phyloP scores from a whole-genome alignment of 2,888 invertebrate species.

The Holacanthella duospinosa region DNA sequence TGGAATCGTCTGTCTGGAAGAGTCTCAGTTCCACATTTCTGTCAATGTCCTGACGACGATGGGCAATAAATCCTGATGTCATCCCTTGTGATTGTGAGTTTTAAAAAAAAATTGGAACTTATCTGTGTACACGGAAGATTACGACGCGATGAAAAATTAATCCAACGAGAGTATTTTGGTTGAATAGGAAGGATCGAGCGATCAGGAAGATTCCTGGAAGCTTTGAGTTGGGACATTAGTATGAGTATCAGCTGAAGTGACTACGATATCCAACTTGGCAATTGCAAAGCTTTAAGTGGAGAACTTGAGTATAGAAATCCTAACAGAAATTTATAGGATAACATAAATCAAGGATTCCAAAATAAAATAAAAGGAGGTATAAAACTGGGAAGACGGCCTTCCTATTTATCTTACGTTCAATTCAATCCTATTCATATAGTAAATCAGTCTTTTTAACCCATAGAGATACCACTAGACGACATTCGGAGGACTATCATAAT shows the following conservation, averaged over 20 bases:
- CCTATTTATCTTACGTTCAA: neutral
- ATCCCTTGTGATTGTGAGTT: no score
- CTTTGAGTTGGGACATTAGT: no score
- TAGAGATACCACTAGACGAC: neutral
- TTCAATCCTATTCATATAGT: no score
- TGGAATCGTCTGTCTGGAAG: no score
- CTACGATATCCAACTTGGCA: neutral
- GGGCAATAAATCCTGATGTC: no score
- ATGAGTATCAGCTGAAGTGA: no score
- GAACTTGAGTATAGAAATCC: neutral
- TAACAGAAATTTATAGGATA: neutral
- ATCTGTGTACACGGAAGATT: neutral
- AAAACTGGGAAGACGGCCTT: neutral
- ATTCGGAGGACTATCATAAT: neutral
- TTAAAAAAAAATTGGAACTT: no score
- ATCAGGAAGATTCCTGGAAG: neutral
- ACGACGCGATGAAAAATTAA: neutral
- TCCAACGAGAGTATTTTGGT: neutral
- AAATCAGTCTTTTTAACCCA: neutral
- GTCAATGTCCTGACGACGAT: no score
- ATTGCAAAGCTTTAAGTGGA: neutral
- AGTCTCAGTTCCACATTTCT: no score
- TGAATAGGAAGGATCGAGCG: neutral
- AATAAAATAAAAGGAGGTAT: neutral
- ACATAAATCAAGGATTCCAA: conserved; percentile 1